phyloP scores from a whole-genome alignment of 2,113 vertebrate species.

The Heterocephalus glaber region DNA sequence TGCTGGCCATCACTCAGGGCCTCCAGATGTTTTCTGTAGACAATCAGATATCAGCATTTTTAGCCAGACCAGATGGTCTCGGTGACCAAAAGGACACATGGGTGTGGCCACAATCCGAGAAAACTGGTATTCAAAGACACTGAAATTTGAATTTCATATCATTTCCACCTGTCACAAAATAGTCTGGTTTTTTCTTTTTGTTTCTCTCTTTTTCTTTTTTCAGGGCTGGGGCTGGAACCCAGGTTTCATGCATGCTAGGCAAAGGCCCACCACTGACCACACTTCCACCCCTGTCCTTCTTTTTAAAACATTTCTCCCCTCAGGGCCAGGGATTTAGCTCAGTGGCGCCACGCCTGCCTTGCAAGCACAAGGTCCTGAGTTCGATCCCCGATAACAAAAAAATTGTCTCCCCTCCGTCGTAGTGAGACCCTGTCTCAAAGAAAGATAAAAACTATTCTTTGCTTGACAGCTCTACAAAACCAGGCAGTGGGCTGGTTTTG shows the following conservation, averaged over 20 bases:
- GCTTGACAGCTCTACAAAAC: neutral
- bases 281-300: neutral
- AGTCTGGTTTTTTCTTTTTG: neutral
- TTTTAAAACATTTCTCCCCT: neutral
- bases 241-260: neutral
- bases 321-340: too few relatives aligned
- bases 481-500: neutral
- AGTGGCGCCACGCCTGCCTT: too few relatives aligned
- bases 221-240: neutral
- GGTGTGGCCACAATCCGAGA: neutral
- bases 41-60: neutral
- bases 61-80: too few relatives aligned
- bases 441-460: neutral
- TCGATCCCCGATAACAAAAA: too few relatives aligned
- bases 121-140: neutral
- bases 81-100: neutral
- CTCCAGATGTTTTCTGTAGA: neutral
- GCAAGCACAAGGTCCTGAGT: too few relatives aligned
- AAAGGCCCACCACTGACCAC: neutral
- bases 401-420: neutral
- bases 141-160: neutral
- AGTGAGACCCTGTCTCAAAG: neutral
- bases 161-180: neutral
- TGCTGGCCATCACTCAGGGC: neutral
- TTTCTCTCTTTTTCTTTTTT: neutral